phyloP scores from a whole-genome alignment of 2,113 vertebrate genomes.

The Alouatta palliata region DNA sequence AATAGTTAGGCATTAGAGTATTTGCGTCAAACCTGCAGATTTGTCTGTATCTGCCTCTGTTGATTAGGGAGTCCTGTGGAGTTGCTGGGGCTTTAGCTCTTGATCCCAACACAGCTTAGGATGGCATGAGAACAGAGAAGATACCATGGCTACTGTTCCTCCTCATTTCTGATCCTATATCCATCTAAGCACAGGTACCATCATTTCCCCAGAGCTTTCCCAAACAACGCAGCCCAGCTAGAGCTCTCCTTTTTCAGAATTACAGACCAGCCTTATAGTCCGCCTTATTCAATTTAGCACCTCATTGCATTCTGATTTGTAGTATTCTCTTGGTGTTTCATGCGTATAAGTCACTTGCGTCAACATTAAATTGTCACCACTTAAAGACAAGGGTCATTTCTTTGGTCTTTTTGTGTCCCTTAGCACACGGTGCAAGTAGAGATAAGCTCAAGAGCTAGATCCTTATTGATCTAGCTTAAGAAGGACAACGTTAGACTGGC shows the following conservation, averaged over 20 bases:
- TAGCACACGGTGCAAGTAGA: background rate
- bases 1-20: background rate
- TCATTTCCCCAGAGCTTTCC: background rate
- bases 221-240: background rate
- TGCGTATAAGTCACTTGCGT: constrained; percentile 64
- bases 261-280: background rate
- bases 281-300: constrained; percentile 66
- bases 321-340: constrained; percentile 68
- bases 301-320: constrained; percentile 71
- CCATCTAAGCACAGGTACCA: background rate
- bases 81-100: background rate
- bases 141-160: background rate
- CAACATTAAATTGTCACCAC: constrained; percentile 64
- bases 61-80: background rate
- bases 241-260: background rate
- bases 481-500: background rate
- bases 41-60: background rate
- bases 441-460: background rate
- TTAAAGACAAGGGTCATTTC: constrained; percentile 71
- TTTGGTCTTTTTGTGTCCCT: constrained; percentile 28
- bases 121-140: background rate
- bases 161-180: background rate
- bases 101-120: constrained; percentile 1
- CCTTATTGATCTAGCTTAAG: background rate
- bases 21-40: background rate